phyloP scores from a whole-genome alignment of 92 coral and sea anemone species.

The Umimayanthus chanpuru region DNA sequence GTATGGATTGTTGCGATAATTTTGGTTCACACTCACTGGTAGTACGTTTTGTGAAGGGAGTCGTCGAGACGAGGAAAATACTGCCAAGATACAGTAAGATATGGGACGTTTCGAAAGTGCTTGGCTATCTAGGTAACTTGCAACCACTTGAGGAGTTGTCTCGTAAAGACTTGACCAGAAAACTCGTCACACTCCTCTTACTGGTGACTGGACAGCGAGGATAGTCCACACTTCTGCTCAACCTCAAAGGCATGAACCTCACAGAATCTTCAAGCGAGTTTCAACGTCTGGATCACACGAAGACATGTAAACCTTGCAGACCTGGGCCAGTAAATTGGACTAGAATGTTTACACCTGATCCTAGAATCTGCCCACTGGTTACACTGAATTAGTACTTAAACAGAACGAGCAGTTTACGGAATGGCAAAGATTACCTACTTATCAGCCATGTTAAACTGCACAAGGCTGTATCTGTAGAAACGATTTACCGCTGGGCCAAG shows the following conservation, averaged over 20 bases:
- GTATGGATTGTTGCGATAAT: background rate
- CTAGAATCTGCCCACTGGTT: slow-evolving; percentile 47
- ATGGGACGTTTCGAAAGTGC: slow-evolving; percentile 58
- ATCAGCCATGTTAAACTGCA: slow-evolving; percentile 50
- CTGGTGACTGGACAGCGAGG: slow-evolving; percentile 57
- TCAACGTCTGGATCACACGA: slow-evolving; percentile 45
- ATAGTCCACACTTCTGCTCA: slow-evolving; percentile 43
- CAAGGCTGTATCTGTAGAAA: slow-evolving; percentile 43
- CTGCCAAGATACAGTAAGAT: slow-evolving; percentile 52
- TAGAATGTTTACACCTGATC: slow-evolving; percentile 21
- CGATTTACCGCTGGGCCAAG: slow-evolving; percentile 54
- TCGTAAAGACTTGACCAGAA: slow-evolving; percentile 49
- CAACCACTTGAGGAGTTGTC: slow-evolving; percentile 32
- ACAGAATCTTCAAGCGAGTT: slow-evolving; percentile 33
- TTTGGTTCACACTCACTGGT: slow-evolving; percentile 54
- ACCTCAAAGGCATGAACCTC: slow-evolving; percentile 34
- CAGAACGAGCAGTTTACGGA: slow-evolving; percentile 22
- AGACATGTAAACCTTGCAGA: slow-evolving; percentile 54
- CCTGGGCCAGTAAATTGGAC: slow-evolving; percentile 13
- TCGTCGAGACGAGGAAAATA: slow-evolving; percentile 46
- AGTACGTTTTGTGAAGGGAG: slow-evolving; percentile 53
- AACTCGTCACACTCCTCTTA: slow-evolving; percentile 45
- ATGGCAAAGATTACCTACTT: slow-evolving; percentile 38
- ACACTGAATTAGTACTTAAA: slow-evolving; percentile 49
- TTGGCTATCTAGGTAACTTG: slow-evolving; percentile 31